These are phyloP conservation scores for Drosophila triauraria DNA, from an alignment of 1,140 invertebrate genomes.

Conservation along the genomic window DNA sequence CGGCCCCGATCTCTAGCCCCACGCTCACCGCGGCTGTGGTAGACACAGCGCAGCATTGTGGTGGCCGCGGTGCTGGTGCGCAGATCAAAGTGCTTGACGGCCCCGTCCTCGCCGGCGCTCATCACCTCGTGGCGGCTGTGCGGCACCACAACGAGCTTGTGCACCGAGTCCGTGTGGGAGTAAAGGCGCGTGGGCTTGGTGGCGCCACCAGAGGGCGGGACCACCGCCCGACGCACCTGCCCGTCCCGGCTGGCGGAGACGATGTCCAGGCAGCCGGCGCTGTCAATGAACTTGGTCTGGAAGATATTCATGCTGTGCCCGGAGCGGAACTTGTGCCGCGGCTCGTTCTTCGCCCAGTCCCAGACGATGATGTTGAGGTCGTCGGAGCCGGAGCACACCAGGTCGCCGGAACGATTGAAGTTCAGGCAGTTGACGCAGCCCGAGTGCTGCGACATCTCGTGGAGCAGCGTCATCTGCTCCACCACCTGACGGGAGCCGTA, in stretches of 20 bases:
- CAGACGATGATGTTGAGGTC: conserved; percentile 94
- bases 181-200: conserved; percentile 60
- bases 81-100: conserved; percentile 93
- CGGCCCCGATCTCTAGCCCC: conserved; percentile 76
- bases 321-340: conserved; percentile 89
- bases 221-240: conserved; percentile 88
- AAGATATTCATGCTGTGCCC: conserved; percentile 96
- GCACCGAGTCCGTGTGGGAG: conserved; percentile 69
- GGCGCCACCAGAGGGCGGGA: conserved; percentile 68
- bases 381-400: conserved; percentile 92
- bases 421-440: conserved; percentile 97
- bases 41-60: conserved; percentile 35
- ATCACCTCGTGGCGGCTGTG: conserved; percentile 92
- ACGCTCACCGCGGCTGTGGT: conserved; percentile 18
- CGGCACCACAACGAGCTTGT: conserved; percentile 81
- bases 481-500: conserved; percentile 94
- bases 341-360: conserved; percentile 93
- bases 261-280: conserved; percentile 90
- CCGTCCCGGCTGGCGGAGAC: conserved; percentile 96
- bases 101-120: conserved; percentile 95
- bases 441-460: conserved; percentile 91
- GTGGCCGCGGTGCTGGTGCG: conserved; percentile 86
- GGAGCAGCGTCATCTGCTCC: conserved; percentile 92
- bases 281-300: conserved; percentile 91
- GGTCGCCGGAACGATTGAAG: conserved; percentile 91